phyloP scores from a whole-genome alignment of 1,140 invertebrate genomes.

The Ditylenchus dipsaci region DNA sequence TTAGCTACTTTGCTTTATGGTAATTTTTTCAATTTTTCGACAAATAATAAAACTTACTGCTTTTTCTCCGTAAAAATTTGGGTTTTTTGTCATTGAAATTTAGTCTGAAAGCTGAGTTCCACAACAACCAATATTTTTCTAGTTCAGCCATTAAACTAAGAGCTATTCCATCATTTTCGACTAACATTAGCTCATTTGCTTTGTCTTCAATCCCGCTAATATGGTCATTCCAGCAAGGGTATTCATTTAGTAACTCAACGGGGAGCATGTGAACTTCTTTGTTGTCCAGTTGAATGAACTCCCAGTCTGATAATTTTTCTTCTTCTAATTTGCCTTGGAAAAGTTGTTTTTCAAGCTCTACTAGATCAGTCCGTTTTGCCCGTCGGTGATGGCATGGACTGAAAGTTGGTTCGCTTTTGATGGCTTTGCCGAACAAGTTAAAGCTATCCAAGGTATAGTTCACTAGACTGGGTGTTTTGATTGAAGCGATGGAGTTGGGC shows the following conservation, averaged over 20 bases:
- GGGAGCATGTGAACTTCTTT: conserved; percentile 2
- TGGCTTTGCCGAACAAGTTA: not conserved
- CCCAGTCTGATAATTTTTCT: not conserved
- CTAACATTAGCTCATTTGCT: conserved; percentile 29
- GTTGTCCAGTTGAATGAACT: conserved; percentile 8
- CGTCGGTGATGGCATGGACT: conserved; percentile 18
- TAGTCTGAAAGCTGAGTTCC: conserved; percentile 25
- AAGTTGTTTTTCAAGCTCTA: conserved; percentile 14
- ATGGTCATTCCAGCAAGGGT: conserved; percentile 21
- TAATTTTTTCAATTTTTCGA: too few relatives aligned
- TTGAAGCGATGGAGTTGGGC: conserved; percentile 6
- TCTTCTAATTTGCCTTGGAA: not conserved
- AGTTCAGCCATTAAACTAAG: conserved; percentile 33
- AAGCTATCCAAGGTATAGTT: not conserved
- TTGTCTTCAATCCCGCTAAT: conserved; percentile 24
- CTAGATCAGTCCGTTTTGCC: conserved; percentile 8
- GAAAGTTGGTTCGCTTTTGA: conserved; percentile 11
- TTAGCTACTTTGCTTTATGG: too few relatives aligned
- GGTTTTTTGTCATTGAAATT: conserved; percentile 11
- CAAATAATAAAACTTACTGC: conserved; percentile 18
- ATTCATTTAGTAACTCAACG: conserved; percentile 27
- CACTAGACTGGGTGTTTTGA: conserved; percentile 12
- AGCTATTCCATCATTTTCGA: conserved; percentile 24
- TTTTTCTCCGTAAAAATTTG: conserved; percentile 7
- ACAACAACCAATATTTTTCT: conserved; percentile 29